These are phyloP conservation scores for Sylvilagus bachmani DNA, from an alignment of 2,113 vertebrate genomes.

Conservation along the genomic window DNA sequence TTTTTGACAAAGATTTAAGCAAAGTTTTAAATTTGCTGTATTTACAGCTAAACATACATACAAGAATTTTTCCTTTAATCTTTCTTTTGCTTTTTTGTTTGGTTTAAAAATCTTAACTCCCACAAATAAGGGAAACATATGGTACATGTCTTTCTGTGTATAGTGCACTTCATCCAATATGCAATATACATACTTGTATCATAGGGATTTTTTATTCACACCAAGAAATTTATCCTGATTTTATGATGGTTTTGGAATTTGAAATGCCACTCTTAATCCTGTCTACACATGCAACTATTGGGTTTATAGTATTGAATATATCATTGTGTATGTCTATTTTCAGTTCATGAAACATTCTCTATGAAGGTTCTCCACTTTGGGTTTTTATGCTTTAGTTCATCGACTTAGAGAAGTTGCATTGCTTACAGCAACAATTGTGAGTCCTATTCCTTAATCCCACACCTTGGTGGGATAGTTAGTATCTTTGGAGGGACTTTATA, in stretches of 20 bases:
- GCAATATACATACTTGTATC: background rate
- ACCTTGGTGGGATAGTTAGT: background rate
- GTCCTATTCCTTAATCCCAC: background rate
- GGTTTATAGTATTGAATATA: background rate
- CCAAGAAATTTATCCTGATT: background rate
- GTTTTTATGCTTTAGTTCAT: conserved; percentile 58
- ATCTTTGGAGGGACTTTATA: background rate
- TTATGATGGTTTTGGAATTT: background rate
- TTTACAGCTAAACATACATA: no score
- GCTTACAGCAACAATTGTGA: background rate
- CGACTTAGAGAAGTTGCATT: conserved; percentile 1
- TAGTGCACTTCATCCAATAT: no score
- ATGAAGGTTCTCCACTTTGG: conserved; percentile 10
- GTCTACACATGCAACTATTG: background rate
- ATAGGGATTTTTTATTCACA: conserved; percentile 8
- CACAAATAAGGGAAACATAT: no score
- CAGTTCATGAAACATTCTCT: conserved; percentile 27
- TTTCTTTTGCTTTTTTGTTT: no score
- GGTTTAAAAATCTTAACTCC: no score
- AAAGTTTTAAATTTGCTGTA: no score
- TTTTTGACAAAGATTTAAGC: no score
- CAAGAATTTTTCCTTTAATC: no score
- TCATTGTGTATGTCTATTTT: background rate
- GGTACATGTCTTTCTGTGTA: no score
- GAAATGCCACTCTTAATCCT: background rate